Base-by-base conservation (phyloP, 2,797 vertebrate genomes). In the Sylvilagus floridanus region DNA sequence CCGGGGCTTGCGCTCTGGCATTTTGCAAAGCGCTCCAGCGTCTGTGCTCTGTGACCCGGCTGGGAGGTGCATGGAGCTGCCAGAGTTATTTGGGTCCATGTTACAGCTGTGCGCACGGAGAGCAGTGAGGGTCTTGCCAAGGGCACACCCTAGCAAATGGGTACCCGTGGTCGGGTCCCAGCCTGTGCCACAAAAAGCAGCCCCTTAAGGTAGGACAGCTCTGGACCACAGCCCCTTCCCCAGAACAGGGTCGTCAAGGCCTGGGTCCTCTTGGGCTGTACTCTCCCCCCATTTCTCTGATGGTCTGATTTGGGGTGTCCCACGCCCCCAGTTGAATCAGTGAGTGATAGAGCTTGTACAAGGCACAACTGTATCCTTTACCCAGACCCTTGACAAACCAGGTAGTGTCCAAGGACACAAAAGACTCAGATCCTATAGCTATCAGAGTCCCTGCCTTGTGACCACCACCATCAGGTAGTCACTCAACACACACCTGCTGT, bases 1-100 rank as follows among this genome's bases (percentile, higher is more conserved):
- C 4, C 0, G 62, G 30, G 22, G 1, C 30, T 3, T 54, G 47
- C 4, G 7, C 1, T 28, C 35, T 22, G 1, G 8, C 30, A 81
- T 11, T 30, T 72, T 12, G 42, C 37, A 42, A 21, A 66, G 28
- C 22, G 3, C 71, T n/a, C 24, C 17, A 71, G 57, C n/a, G 0
- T 62, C 54, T 26, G 57, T 13, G 42, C n/a, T 65, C 42, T 35
- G 5, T 0, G 42, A 62, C 16, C 37, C 17, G 7, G 28, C 37
- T 7, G 8, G 13, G 69, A 78, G 37, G 35, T 7, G 26, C 26
- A n/a, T 0, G 0, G n/a, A 32, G 63, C 37, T 47, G 82, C 73
- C n/a, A 21, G 30, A 8, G 57, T 32, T 24, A 68, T 37, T 12
- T 77, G 78, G 57, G 12, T 62, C 72, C 76, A 9, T 75, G 35